Base-by-base conservation (phyloP, 2,888 invertebrate species). In the Drosophila nr. perissopoda region DNA sequence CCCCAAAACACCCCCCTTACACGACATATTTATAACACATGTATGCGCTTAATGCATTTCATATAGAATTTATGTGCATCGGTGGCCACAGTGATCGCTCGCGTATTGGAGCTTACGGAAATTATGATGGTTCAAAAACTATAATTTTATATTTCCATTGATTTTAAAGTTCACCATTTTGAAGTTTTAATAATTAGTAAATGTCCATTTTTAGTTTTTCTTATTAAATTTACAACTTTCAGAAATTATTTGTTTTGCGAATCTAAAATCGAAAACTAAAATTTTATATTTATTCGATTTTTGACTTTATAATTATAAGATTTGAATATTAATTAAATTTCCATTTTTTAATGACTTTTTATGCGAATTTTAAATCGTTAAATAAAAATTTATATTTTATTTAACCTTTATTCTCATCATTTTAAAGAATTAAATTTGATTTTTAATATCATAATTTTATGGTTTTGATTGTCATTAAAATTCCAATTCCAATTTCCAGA, bases 21-120 rank as follows among this genome's bases (percentile, higher is more conserved):
- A 58, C 66, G 54, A 68, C 84, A 81, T 72, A 84, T 86, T 86
- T 81, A 74, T 70, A 79, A 70, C 85, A 85, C 73, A 85, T 85
- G 78, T 51, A 62, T 57, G 81, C 76, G 65, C 62, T 80, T 31
- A 48, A 33, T 64, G 31, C 36, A 70, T 54, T 58, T 33, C 31
- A 36, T 56, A 63, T 70, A 25, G 11, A 51, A 36, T 54, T 40
- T 33, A 25, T 38, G 42, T 64, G 25, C 27, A 40, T 54, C 27
- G 63, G 33, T 46, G 49, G 13, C 42, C 60, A 25, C 57, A 57
- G 57, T 57, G 40, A 57, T 11, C 57, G 21, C 42, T 6, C 21
- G 6, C 5, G 18, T 21, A 21, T 42, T 29, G 10, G 0, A n/a
- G n/a, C n/a, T 57, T 40, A 3, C 2, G 2, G 16, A 29, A 40